These are phyloP conservation scores for Cassiopea andromeda DNA, from an alignment of 30 jellyfish, hydroid and myxozoan species.

Conservation along the genomic window DNA sequence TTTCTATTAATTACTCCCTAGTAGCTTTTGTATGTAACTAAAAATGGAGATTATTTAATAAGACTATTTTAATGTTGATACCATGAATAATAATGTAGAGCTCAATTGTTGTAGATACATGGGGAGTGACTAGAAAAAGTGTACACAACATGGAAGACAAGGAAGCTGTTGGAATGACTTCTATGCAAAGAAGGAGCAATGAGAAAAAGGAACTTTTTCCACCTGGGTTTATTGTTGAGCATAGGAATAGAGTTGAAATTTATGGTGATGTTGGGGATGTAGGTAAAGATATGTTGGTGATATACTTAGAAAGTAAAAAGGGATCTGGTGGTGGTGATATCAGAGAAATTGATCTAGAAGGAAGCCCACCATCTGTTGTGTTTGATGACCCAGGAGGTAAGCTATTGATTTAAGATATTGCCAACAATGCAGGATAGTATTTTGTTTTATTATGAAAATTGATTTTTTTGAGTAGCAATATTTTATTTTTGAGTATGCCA, in stretches of 20 bases:
- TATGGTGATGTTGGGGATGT: not conserved
- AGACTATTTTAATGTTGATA: no score
- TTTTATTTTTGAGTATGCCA: no score
- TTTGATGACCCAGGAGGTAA: not conserved
- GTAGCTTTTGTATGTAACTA: no score
- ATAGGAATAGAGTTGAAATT: not conserved
- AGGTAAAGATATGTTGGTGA: not conserved
- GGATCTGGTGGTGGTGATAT: constrained; percentile 22
- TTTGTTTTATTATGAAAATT: no score
- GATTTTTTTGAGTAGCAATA: no score
- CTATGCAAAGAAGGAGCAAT: not conserved
- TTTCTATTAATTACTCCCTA: no score
- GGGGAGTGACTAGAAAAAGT: not conserved
- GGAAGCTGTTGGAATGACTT: not conserved
- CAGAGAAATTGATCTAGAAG: not conserved
- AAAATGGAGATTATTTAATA: no score
- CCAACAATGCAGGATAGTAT: no score
- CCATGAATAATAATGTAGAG: not conserved
- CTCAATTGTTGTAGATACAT: not conserved
- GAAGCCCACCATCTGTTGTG: not conserved
- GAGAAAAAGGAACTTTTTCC: not conserved
- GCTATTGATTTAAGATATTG: no score
- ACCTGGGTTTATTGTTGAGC: not conserved
- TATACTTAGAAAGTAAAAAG: not conserved
- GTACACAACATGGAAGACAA: not conserved